These are phyloP conservation scores for Gisinianus flammeolus DNA, from an alignment of 2,888 invertebrate genomes.

Conservation along the genomic window DNA sequence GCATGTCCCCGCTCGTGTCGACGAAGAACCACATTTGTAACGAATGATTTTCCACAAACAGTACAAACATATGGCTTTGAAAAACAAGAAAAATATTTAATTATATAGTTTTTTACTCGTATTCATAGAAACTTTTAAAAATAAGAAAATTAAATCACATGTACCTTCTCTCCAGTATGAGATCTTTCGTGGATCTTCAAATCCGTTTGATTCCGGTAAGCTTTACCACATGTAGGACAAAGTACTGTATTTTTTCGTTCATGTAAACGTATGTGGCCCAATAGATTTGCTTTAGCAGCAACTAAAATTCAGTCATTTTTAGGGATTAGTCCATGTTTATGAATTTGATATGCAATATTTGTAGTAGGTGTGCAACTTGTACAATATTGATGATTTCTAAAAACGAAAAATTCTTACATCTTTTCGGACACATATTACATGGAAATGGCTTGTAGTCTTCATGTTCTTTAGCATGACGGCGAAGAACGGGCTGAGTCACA, in stretches of 20 bases:
- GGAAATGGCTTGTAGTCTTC: not conserved
- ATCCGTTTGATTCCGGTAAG: constrained; percentile 16
- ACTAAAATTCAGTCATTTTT: too few relatives aligned
- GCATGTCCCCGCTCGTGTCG: constrained; percentile 26
- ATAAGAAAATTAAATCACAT: too few relatives aligned
- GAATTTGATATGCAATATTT: too few relatives aligned
- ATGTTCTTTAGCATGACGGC: constrained; percentile 21
- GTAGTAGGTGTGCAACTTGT: too few relatives aligned
- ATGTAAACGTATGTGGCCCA: constrained; percentile 16
- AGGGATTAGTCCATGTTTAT: too few relatives aligned
- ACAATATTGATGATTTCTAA: too few relatives aligned
- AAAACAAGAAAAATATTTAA: too few relatives aligned
- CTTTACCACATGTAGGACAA: not conserved
- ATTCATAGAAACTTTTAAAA: too few relatives aligned
- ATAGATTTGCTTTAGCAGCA: constrained; percentile 5
- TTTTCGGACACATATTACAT: constrained; percentile 10
- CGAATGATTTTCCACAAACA: constrained; percentile 24
- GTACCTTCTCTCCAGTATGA: constrained; percentile 18
- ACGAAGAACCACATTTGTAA: constrained; percentile 17
- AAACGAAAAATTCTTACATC: too few relatives aligned
- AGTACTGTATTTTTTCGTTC: constrained; percentile 12
- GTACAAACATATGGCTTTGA: too few relatives aligned
- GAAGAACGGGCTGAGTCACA: constrained; percentile 18
- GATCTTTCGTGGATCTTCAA: constrained; percentile 11
- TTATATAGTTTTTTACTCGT: too few relatives aligned